Evolutionary conservation across 2,113 vertebrate genomes (phyloP).

Genomic region (Calidris pugnax): DNA sequence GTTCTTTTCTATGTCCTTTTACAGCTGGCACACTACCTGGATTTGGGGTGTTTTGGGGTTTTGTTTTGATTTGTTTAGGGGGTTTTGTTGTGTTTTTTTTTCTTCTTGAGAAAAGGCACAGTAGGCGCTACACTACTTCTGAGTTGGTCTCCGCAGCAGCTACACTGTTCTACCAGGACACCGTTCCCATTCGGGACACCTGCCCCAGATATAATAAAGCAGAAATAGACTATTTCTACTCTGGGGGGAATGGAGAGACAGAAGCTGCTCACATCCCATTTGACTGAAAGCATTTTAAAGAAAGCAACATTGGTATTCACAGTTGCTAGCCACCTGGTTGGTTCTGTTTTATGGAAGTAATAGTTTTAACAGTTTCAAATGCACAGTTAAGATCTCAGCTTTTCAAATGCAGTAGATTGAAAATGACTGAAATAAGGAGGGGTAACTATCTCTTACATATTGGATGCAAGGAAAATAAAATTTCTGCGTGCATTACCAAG

Average conservation of each 20-base stretch:
- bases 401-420: not conserved
- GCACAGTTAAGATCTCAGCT: not conserved
- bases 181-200: rapidly evolving
- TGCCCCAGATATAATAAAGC: not conserved
- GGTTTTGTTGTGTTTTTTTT: not conserved
- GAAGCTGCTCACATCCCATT: not conserved
- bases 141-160: not conserved
- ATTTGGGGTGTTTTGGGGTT: not conserved
- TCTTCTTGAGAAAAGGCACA: not conserved
- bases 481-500: not conserved
- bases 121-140: not conserved
- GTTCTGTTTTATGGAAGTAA: not conserved
- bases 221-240: not conserved
- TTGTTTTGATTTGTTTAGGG: not conserved
- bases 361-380: not conserved
- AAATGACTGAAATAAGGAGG: not conserved
- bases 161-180: not conserved
- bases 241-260: not conserved
- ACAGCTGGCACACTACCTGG: not conserved
- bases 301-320: not conserved
- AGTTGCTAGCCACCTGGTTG: not conserved
- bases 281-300: not conserved
- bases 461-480: not conserved
- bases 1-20: not conserved
- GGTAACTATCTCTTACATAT: not conserved